Base-by-base conservation (phyloP, 2,888 invertebrate genomes). In the Blomia tropicalis region DNA sequence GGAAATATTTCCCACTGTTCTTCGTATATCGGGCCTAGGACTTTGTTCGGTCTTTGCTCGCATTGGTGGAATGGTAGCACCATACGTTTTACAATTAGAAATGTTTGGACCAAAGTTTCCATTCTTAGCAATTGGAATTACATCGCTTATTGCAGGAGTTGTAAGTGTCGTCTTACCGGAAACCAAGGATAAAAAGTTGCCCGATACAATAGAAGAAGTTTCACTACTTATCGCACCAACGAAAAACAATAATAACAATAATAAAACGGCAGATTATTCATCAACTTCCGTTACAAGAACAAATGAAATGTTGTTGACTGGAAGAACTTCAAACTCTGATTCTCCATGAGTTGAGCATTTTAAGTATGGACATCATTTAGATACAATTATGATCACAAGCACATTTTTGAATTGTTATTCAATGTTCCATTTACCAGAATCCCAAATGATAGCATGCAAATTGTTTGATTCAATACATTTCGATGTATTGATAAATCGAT, bases 1-100 rank as follows among this genome's bases (percentile, higher is more conserved):
- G 0, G 83, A 83, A 70, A 72, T 83, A 2, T 74, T 82, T 66
- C 83, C 82, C 0, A 82, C 82, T 0, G 81, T 81, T 7, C 70
- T 82, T 4, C 60, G 68, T 30, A 68, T 64, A n/a, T 64, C 67
- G 22, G 67, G 67, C 2, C 63, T 68, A 22, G 68, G 68, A 1
- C 44, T 68, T 23, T 66, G 67, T 43, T 66, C 65, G 30, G 65
- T 67, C 64, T 65, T 30, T 59, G 63, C 66, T 23, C 56, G 68
- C 14, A 4, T 67, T 27, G 68, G 68, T 5, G 66, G 66, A 29
- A 68, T 68, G 7, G 54, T 64, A n/a, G 68, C 68, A 2, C 68
- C 68, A 14, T 29, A 66, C 47, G 62, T 68, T 11, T 62, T 59
- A 41, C 60, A 66, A 27, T 47, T 67, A 53, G 29, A 56, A n/a